These are phyloP conservation scores for Brevipalpus yothersi DNA, from an alignment of 1,140 invertebrate species.

Conservation along the genomic window DNA sequence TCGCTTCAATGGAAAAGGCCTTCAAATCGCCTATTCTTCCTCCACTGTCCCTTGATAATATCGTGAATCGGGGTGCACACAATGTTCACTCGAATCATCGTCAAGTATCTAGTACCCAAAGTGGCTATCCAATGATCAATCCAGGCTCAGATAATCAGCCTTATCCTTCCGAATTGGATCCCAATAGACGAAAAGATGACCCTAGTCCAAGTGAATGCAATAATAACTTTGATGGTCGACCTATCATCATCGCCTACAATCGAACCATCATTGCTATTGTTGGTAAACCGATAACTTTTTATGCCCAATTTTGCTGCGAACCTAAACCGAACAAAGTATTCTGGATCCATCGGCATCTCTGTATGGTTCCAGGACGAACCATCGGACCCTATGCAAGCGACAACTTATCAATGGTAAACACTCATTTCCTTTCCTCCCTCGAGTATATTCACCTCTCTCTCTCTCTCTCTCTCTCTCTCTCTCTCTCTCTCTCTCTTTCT, in stretches of 20 bases:
- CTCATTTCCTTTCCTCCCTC: neutral
- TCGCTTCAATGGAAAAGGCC: neutral
- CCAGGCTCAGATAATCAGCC: neutral
- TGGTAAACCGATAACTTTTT: slow-evolving; percentile 25
- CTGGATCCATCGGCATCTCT: slow-evolving; percentile 28
- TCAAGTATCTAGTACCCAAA: neutral
- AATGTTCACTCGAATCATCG: too few species aligned
- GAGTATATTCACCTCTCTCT: neutral
- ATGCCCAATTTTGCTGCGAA: slow-evolving; percentile 31
- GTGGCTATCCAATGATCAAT: neutral
- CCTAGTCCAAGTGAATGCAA: neutral
- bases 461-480: slow-evolving; percentile 7
- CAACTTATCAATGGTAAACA: slow-evolving; percentile 17
- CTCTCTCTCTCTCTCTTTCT: neutral
- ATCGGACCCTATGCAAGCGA: slow-evolving; percentile 19
- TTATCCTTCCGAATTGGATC: neutral
- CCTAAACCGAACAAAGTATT: slow-evolving; percentile 27
- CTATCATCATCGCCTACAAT: slow-evolving; percentile 27
- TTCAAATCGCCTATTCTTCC: neutral
- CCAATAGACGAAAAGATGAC: neutral
- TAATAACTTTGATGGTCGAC: slow-evolving; percentile 19
- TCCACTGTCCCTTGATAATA: too few species aligned
- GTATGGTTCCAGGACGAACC: slow-evolving; percentile 27
- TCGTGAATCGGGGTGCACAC: too few species aligned
- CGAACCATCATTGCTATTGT: slow-evolving; percentile 26